These are phyloP conservation scores for Paedocypris sp. DNA, from an alignment of 2,113 vertebrate species.

Conservation along the genomic window DNA sequence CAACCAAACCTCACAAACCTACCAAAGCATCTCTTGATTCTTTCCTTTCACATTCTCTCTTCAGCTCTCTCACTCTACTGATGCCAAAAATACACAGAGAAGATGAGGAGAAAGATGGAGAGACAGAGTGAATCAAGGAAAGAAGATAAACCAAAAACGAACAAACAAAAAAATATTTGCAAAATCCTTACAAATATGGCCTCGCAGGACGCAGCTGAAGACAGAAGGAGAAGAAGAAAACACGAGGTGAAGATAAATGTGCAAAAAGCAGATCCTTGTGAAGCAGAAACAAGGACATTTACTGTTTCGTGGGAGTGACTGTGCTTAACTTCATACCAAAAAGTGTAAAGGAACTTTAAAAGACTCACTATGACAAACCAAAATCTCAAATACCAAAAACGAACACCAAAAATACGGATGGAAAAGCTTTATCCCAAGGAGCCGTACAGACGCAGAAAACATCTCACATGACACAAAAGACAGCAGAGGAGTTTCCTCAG, in stretches of 20 bases:
- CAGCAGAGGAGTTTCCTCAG: too few species aligned
- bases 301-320: constrained; percentile 50
- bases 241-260: constrained; percentile 28
- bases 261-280: constrained; percentile 40
- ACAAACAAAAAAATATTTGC: constrained; percentile 29
- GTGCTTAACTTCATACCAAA: constrained; percentile 69
- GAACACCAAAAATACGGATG: constrained; percentile 70
- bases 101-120: constrained; percentile 54
- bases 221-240: constrained; percentile 5
- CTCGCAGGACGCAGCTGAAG: constrained; percentile 2
- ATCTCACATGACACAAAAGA: too few species aligned
- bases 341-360: constrained; percentile 48
- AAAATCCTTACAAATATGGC: too few species aligned
- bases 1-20: constrained; percentile 57
- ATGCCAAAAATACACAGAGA: constrained; percentile 70
- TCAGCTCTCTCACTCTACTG: constrained; percentile 58
- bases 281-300: constrained; percentile 54
- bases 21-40: constrained; percentile 69
- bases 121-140: constrained; percentile 48
- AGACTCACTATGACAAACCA: constrained; percentile 62
- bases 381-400: constrained; percentile 69
- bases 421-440: constrained; percentile 76
- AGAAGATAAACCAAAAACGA: constrained; percentile 52
- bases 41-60: constrained; percentile 40
- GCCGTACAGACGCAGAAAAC: constrained; percentile 59